Evolutionary conservation across 2,888 invertebrate species (phyloP).

Genomic region (Chrysopilus asiliformis): DNA sequence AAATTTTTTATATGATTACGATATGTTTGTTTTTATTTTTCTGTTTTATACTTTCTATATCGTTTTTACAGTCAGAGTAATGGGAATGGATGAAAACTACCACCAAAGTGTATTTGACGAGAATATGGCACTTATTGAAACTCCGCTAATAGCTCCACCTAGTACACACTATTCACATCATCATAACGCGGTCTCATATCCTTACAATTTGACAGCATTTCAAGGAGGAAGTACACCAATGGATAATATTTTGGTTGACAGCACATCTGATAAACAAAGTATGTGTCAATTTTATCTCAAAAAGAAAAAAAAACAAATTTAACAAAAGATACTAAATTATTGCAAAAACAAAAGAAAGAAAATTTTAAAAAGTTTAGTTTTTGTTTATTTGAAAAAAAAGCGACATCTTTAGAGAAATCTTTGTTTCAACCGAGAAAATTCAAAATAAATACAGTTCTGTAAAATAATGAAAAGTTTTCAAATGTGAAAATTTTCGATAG

Average conservation of each 20-base stretch:
- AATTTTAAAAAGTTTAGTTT: no score
- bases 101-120: constrained; percentile 37
- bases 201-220: constrained; percentile 36
- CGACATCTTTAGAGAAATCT: no score
- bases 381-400: no score
- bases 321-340: constrained; percentile 1
- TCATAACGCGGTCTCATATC: constrained; percentile 30
- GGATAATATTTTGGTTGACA: constrained; percentile 19
- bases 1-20: no score
- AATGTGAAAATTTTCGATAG: no score
- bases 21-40: constrained; percentile 1
- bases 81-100: constrained; percentile 38
- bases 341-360: neutral
- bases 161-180: constrained; percentile 31
- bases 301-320: constrained; percentile 1
- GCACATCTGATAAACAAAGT: constrained; percentile 34
- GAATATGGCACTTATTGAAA: constrained; percentile 36
- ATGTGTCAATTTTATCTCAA: constrained; percentile 24
- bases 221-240: constrained; percentile 26
- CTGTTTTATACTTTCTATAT: constrained; percentile 2
- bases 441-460: no score
- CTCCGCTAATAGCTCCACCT: constrained; percentile 32
- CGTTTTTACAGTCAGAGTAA: constrained; percentile 34
- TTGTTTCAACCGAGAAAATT: no score
- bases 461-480: no score